Conservation (phyloP, 1,140 invertebrate species). For the Rhopalosiphum maidis region DNA sequence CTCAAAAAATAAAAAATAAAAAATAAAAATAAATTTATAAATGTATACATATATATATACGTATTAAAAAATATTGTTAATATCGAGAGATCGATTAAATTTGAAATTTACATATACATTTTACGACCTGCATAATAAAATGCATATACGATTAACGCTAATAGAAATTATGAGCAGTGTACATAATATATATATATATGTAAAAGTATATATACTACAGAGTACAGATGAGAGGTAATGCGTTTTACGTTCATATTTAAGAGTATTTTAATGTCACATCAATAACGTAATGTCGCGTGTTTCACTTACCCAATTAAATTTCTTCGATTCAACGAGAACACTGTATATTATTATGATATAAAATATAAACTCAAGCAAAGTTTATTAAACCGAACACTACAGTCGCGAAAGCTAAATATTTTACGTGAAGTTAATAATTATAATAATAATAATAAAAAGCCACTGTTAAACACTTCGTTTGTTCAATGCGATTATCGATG, state of each 20-base stretch:
- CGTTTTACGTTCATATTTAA: background rate
- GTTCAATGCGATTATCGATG: background rate
- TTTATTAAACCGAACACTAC: background rate
- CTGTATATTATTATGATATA: background rate
- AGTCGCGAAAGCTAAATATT: background rate
- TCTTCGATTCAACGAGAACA: background rate
- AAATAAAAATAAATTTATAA: background rate
- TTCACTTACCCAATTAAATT: conserved; percentile 3
- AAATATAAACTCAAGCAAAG: too few relatives aligned
- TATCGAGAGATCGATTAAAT: background rate
- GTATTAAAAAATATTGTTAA: background rate
- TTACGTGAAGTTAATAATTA: background rate
- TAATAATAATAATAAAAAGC: too few relatives aligned
- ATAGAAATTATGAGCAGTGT: background rate
- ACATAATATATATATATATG: background rate
- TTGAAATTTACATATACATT: background rate
- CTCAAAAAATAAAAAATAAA: too few relatives aligned
- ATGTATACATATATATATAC: background rate
- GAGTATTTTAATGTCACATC: background rate
- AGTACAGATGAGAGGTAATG: background rate
- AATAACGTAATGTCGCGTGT: background rate
- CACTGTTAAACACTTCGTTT: background rate
- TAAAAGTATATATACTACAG: background rate
- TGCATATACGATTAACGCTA: background rate
- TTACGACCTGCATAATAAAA: background rate